phyloP scores from a whole-genome alignment of 2,888 invertebrate species.

The Coremacera marginata region DNA sequence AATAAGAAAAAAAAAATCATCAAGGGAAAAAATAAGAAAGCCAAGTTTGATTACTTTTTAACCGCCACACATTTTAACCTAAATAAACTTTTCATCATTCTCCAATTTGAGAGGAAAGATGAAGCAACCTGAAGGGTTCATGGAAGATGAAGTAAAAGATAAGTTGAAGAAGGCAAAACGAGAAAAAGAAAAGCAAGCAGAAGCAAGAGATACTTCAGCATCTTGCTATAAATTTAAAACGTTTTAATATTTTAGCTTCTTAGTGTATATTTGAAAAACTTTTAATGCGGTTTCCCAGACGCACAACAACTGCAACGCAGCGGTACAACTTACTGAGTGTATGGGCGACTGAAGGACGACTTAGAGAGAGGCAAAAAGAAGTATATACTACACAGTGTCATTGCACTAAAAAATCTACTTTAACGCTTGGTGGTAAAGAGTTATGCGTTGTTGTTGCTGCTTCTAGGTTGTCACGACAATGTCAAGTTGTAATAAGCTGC shows the following conservation, averaged over 20 bases:
- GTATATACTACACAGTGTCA: neutral
- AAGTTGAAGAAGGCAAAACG: neutral
- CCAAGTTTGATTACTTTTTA: slow-evolving; percentile 16
- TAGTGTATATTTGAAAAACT: slow-evolving; percentile 12
- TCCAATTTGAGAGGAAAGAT: neutral
- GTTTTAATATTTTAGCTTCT: neutral
- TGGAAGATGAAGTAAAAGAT: no score
- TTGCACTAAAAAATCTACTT: slow-evolving; percentile 10
- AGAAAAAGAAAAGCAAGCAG: neutral
- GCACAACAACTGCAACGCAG: neutral
- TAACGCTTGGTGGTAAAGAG: slow-evolving; percentile 18
- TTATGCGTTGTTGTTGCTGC: slow-evolving; percentile 5
- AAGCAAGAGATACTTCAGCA: neutral
- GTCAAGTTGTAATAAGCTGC: slow-evolving; percentile 4
- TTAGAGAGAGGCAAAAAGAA: no score
- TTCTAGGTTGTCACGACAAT: neutral
- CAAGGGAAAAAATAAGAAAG: neutral
- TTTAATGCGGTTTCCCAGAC: neutral
- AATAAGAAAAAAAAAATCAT: neutral
- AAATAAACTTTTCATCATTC: slow-evolving; percentile 14
- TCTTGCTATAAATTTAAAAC: neutral
- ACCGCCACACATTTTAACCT: neutral
- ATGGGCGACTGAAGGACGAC: no score
- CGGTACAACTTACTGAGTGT: neutral
- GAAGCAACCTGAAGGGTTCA: neutral